phyloP scores from a whole-genome alignment of 2,113 vertebrate genomes.

The Lagopus leucura region DNA sequence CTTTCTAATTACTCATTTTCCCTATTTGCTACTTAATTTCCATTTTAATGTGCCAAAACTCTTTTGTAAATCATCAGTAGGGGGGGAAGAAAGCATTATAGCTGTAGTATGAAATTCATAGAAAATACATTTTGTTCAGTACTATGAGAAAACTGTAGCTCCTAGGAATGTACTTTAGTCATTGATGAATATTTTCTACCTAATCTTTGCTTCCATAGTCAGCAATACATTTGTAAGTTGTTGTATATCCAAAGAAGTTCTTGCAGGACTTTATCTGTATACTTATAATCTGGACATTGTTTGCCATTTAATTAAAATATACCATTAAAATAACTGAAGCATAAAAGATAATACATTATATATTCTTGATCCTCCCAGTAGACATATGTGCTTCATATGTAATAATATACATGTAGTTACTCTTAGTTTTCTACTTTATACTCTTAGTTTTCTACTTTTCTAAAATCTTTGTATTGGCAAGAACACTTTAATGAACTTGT shows the following conservation, averaged over 20 bases:
- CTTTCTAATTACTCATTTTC: neutral
- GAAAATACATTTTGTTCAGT: neutral
- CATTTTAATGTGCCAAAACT: neutral
- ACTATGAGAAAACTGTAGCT: neutral
- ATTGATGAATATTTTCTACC: neutral
- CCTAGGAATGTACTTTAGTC: fast-evolving
- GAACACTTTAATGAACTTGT: neutral
- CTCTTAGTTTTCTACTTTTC: neutral
- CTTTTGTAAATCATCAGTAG: neutral
- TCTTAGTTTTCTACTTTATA: neutral
- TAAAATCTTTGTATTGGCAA: neutral
- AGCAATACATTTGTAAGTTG: neutral
- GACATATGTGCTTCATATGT: neutral
- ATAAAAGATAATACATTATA: neutral
- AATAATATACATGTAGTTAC: neutral
- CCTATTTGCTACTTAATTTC: neutral
- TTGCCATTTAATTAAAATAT: neutral
- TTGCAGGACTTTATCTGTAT: neutral
- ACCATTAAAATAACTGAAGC: neutral
- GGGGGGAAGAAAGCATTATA: neutral
- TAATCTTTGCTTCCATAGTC: neutral
- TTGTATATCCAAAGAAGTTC: neutral
- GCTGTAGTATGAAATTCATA: neutral
- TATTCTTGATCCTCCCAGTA: neutral
- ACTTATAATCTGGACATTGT: neutral